Evolutionary conservation across 2,797 vertebrate species (phyloP).

Genomic region (Parotocinclus haroldoi): DNA sequence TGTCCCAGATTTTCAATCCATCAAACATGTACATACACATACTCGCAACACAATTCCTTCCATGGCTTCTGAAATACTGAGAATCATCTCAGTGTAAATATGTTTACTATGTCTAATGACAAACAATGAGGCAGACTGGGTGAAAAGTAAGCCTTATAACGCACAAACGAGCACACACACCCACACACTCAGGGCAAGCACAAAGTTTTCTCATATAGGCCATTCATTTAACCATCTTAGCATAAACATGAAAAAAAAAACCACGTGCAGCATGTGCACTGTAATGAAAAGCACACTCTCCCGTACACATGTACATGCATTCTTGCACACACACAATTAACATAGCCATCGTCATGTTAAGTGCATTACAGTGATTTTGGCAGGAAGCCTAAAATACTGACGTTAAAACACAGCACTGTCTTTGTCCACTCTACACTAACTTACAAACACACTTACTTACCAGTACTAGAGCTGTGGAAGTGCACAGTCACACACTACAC

Average conservation of each 20-base stretch:
- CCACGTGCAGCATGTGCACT: conserved; percentile 37
- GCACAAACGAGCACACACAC: background rate
- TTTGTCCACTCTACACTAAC: conserved; percentile 11
- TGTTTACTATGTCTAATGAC: too few relatives aligned
- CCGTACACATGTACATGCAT: conserved; percentile 6
- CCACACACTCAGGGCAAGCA: conserved; percentile 6
- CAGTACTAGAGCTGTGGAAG: background rate
- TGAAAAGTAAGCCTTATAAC: too few relatives aligned
- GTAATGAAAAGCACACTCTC: conserved; percentile 10
- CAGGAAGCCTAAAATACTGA: conserved; percentile 49
- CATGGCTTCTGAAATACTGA: too few relatives aligned
- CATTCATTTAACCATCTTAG: conserved; percentile 18
- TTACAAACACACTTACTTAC: conserved; percentile 21
- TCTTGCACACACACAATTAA: conserved; percentile 19
- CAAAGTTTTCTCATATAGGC: conserved; percentile 9
- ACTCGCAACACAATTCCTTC: too few relatives aligned
- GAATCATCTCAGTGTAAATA: too few relatives aligned
- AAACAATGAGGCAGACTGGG: too few relatives aligned
- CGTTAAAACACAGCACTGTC: conserved; percentile 39
- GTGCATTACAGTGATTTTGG: conserved; percentile 50
- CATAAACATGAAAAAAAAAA: conserved; percentile 41
- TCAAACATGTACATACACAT: too few relatives aligned
- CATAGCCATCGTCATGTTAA: conserved; percentile 40
- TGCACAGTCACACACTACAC: conserved; percentile 25
- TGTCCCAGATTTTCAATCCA: too few relatives aligned